Evolutionary conservation across 2,888 invertebrate genomes (phyloP).

Genomic region (Acleris laterana): DNA sequence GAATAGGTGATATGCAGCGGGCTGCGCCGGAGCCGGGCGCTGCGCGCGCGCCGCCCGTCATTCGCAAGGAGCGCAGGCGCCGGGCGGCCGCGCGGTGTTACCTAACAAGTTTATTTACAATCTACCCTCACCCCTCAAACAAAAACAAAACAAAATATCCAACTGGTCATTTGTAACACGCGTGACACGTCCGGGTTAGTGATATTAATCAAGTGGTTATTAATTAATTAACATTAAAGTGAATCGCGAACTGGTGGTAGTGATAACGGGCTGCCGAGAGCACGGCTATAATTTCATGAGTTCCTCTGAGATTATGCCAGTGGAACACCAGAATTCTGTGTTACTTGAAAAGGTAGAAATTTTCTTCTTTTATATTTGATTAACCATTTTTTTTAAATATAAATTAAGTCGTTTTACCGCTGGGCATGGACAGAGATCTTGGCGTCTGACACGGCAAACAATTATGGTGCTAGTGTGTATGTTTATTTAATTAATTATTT

Average conservation of each 20-base stretch:
- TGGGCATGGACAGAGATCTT: too few relatives aligned
- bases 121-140: constrained; percentile 53
- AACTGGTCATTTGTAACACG: constrained; percentile 32
- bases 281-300: constrained; percentile 57
- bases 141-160: constrained; percentile 40
- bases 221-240: constrained; percentile 58
- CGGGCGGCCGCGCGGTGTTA: constrained; percentile 60
- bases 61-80: constrained; percentile 66
- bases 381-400: constrained; percentile 1
- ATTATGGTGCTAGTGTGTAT: too few relatives aligned
- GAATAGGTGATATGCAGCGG: constrained; percentile 60
- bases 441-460: too few relatives aligned
- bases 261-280: constrained; percentile 60
- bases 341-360: constrained; percentile 73
- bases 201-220: constrained; percentile 62
- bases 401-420: too few relatives aligned
- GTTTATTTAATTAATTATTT: too few relatives aligned
- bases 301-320: constrained; percentile 72
- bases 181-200: constrained; percentile 55
- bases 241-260: constrained; percentile 52
- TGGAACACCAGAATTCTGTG: constrained; percentile 75
- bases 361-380: neutral
- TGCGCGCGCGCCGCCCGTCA: constrained; percentile 53
- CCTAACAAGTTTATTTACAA: constrained; percentile 43
- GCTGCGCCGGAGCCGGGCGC: constrained; percentile 51